A percentile compares a stretch with the other conserved stretches of the same genome.
Evolutionary conservation across 1,140 invertebrate species (phyloP).

Genomic region (Drosophila hydei): DNA sequence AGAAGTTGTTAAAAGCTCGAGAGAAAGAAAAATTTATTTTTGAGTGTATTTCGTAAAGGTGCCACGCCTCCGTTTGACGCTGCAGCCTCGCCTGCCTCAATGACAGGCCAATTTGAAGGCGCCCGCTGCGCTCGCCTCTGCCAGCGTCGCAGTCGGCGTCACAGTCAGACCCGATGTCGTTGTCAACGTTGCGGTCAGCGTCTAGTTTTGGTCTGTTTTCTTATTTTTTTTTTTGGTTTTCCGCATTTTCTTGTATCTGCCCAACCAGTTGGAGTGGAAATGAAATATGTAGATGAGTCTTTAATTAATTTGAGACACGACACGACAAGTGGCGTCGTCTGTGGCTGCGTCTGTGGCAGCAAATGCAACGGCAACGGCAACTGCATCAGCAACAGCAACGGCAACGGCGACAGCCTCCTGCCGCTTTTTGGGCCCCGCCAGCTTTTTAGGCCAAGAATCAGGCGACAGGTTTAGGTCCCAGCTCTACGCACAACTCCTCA

Average conservation of each 20-base stretch:
- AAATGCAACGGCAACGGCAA: constrained; percentile 5
- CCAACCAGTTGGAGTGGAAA: constrained; percentile 80
- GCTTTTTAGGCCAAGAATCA: constrained; percentile 63
- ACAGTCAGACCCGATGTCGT: constrained; percentile 12
- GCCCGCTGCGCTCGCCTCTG: constrained; percentile 55
- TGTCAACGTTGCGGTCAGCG: constrained; percentile 34
- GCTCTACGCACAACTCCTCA: not conserved
- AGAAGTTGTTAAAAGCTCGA: constrained; percentile 46
- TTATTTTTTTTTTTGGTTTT: constrained; percentile 67
- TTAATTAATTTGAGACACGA: constrained; percentile 83
- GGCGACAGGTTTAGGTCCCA: constrained; percentile 37
- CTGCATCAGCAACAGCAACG: constrained; percentile 35
- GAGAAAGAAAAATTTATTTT: constrained; percentile 12
- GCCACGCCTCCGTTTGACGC: constrained; percentile 36
- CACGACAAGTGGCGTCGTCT: constrained; percentile 79
- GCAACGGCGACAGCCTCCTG: constrained; percentile 62
- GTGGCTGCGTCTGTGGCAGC: constrained; percentile 58
- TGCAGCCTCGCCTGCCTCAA: constrained; percentile 45
- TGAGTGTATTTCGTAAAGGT: constrained; percentile 23
- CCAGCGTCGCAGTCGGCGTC: constrained; percentile 9
- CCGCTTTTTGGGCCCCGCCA: constrained; percentile 43
- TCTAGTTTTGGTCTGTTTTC: constrained; percentile 33
- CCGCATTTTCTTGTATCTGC: constrained; percentile 69
- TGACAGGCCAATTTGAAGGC: constrained; percentile 76
- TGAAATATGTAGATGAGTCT: constrained; percentile 83